Percentiles rank a stretch among this genome's conserved stretches.
Conservation (phyloP, 1,140 invertebrate genomes). For the Hesperophylax magnus region DNA sequence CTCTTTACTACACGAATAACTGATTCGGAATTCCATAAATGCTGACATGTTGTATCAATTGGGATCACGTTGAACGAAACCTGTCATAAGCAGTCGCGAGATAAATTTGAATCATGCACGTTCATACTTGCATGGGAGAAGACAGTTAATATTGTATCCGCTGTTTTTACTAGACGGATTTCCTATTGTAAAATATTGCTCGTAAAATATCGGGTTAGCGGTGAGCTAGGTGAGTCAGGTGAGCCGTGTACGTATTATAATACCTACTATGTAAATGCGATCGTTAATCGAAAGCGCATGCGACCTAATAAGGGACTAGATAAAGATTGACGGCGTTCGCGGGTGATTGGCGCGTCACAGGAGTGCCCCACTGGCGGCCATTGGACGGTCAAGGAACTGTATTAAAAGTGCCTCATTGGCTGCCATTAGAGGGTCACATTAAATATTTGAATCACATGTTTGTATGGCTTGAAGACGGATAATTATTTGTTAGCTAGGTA, state of each 20-base stretch:
- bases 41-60: no score
- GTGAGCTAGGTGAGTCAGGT: neutral
- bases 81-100: no score
- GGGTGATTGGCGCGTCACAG: neutral
- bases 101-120: no score
- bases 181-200: conserved; percentile 7
- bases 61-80: no score
- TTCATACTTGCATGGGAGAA: no score
- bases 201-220: neutral
- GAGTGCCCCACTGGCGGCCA: neutral
- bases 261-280: neutral
- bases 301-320: conserved; percentile 14
- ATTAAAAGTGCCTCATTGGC: neutral
- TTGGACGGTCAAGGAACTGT: no score
- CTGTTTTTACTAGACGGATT: neutral
- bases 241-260: neutral
- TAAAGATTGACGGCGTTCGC: neutral
- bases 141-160: neutral
- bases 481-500: no score
- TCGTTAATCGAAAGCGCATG: conserved; percentile 25
- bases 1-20: no score
- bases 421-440: neutral
- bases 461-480: no score
- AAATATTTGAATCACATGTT: no score
- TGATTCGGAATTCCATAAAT: no score